Conservation (phyloP, 2,888 invertebrate species). For the Spatulosminthurus flaviceps region DNA sequence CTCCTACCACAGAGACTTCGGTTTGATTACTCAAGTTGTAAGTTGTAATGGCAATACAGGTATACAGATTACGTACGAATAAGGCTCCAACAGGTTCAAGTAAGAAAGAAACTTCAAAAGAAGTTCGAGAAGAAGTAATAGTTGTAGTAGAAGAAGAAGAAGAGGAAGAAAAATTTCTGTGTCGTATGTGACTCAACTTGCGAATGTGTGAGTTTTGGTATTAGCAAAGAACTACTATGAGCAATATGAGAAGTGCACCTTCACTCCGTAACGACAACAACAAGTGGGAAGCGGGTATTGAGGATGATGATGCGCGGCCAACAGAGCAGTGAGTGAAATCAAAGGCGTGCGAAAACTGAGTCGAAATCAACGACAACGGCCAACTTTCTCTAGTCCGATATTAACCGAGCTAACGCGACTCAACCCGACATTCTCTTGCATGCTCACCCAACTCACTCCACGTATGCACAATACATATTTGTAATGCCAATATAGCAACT, state of each 20-base stretch:
- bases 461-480: neutral
- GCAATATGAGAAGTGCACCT: neutral
- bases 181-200: too few relatives aligned
- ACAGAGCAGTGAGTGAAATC: slow-evolving; percentile 53
- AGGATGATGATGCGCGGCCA: slow-evolving; percentile 24
- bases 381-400: slow-evolving; percentile 47
- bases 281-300: slow-evolving; percentile 53
- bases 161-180: neutral
- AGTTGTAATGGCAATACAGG: too few relatives aligned
- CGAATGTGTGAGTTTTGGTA: neutral
- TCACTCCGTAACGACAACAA: slow-evolving; percentile 49
- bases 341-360: slow-evolving; percentile 59
- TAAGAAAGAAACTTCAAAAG: slow-evolving; percentile 26
- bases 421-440: slow-evolving; percentile 38
- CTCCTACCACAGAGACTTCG: too few relatives aligned
- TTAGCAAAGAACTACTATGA: neutral
- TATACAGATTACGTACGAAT: slow-evolving; percentile 19
- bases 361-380: slow-evolving; percentile 53
- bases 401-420: slow-evolving; percentile 41
- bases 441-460: neutral
- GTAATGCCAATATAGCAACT: too few relatives aligned
- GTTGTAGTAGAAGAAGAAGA: neutral
- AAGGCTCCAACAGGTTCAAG: slow-evolving; percentile 49
- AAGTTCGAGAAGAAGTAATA: too few relatives aligned
- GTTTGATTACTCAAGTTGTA: too few relatives aligned